A percentile compares a stretch with the other conserved stretches of the same genome.
Evolutionary conservation across 2,113 vertebrate genomes (phyloP).

Genomic region (Nipponia nippon): DNA sequence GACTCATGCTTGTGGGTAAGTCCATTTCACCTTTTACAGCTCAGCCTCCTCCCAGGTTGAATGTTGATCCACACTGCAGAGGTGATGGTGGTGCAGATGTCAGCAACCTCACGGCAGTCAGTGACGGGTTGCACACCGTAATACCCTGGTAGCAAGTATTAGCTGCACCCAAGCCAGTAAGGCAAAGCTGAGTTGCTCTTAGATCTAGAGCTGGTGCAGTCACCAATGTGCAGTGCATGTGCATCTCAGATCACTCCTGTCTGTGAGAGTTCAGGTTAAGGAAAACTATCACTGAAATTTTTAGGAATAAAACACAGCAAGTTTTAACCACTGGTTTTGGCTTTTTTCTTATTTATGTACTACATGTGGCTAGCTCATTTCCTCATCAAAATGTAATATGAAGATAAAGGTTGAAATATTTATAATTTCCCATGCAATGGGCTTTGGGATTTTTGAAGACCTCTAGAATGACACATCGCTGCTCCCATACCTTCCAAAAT

Average conservation of each 20-base stretch:
- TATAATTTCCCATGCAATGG: neutral
- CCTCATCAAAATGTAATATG: neutral
- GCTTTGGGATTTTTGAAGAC: neutral
- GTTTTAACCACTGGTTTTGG: neutral
- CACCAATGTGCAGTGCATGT: neutral
- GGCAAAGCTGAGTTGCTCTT: neutral
- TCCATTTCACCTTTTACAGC: neutral
- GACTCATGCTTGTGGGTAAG: fast-evolving
- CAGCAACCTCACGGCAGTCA: fast-evolving
- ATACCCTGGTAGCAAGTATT: fast-evolving
- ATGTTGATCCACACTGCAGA: neutral
- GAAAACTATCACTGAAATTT: neutral
- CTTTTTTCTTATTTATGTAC: neutral
- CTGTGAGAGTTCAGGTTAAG: neutral
- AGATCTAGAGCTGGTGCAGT: fast-evolving
- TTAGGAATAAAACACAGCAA: neutral
- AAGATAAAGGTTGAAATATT: neutral
- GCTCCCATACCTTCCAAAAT: neutral
- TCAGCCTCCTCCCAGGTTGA: neutral
- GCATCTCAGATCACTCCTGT: neutral
- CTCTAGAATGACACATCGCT: neutral
- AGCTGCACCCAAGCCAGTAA: neutral
- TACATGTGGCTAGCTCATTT: neutral
- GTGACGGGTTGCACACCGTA: fast-evolving
- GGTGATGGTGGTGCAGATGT: neutral